Percentiles rank a stretch among this genome's conserved stretches.
Conservation (phyloP, 2,113 vertebrate species). For the Phoenicopterus ruber region DNA sequence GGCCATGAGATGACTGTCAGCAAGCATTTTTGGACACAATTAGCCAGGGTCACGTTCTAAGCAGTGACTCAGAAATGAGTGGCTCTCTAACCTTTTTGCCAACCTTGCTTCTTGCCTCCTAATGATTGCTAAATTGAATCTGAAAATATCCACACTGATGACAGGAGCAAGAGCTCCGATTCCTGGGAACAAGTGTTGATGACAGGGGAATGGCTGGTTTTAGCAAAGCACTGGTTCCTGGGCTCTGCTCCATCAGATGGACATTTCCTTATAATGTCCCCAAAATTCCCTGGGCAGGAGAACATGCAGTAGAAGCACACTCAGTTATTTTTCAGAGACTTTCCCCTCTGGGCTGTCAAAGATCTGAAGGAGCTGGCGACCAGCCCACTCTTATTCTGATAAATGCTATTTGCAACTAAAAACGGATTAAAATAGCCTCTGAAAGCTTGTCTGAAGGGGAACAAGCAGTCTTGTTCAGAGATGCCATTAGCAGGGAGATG, state of each 20-base stretch:
- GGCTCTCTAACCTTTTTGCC: not conserved
- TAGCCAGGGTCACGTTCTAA: not conserved
- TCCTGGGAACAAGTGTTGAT: slow-evolving; percentile 1
- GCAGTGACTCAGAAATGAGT: not conserved
- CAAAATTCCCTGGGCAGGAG: not conserved
- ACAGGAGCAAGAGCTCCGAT: not conserved
- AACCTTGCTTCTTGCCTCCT: not conserved
- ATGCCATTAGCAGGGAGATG: slow-evolving; percentile 4
- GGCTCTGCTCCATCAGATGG: not conserved
- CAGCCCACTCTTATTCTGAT: slow-evolving; percentile 33
- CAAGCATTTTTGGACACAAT: not conserved
- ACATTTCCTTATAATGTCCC: not conserved
- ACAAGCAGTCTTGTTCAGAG: slow-evolving; percentile 21
- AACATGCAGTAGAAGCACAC: not conserved
- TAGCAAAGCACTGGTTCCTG: not conserved
- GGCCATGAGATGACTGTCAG: not conserved
- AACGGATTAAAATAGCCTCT: slow-evolving; percentile 50
- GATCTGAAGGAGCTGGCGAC: slow-evolving; percentile 31
- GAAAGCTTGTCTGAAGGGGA: slow-evolving; percentile 32
- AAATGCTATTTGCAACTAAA: slow-evolving; percentile 42
- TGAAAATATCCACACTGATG: not conserved
- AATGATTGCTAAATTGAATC: not conserved
- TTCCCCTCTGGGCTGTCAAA: slow-evolving; percentile 1
- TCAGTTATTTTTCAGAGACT: slow-evolving; percentile 19
- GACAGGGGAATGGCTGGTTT: not conserved